These are phyloP conservation scores for Ecliptopera silaceata DNA, from an alignment of 2,888 invertebrate genomes.

Conservation along the genomic window DNA sequence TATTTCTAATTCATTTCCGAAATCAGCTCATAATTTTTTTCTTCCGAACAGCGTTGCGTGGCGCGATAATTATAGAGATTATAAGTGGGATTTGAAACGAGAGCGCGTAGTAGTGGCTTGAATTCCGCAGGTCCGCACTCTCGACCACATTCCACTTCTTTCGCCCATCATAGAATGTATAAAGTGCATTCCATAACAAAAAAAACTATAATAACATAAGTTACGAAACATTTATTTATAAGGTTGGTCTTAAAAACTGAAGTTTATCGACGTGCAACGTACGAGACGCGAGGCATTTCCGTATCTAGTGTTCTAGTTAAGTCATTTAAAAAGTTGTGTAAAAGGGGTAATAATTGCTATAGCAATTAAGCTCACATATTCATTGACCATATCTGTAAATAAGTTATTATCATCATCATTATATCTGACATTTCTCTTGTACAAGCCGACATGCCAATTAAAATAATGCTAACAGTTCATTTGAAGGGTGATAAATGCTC, in stretches of 20 bases:
- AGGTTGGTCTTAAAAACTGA: slow-evolving; percentile 14
- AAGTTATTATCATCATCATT: slow-evolving; percentile 21
- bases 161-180: slow-evolving; percentile 52
- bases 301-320: background rate
- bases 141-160: slow-evolving; percentile 64
- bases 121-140: slow-evolving; percentile 43
- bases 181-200: slow-evolving; percentile 54
- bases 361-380: slow-evolving; percentile 9
- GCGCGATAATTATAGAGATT: slow-evolving; percentile 20
- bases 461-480: background rate
- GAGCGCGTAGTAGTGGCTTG: slow-evolving; percentile 42
- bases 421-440: slow-evolving; percentile 16
- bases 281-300: slow-evolving; percentile 2
- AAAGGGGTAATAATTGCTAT: slow-evolving; percentile 2
- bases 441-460: slow-evolving; percentile 2
- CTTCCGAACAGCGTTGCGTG: background rate
- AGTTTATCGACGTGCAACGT: background rate
- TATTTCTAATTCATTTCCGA: no score
- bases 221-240: slow-evolving; percentile 41
- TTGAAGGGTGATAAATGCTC: background rate
- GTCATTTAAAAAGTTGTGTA: background rate
- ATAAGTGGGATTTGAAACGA: slow-evolving; percentile 38
- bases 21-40: no score
- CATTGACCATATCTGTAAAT: slow-evolving; percentile 14
- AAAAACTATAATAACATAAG: slow-evolving; percentile 50